Conservation (phyloP, 1,140 invertebrate genomes). For the Lepidurus apus region DNA sequence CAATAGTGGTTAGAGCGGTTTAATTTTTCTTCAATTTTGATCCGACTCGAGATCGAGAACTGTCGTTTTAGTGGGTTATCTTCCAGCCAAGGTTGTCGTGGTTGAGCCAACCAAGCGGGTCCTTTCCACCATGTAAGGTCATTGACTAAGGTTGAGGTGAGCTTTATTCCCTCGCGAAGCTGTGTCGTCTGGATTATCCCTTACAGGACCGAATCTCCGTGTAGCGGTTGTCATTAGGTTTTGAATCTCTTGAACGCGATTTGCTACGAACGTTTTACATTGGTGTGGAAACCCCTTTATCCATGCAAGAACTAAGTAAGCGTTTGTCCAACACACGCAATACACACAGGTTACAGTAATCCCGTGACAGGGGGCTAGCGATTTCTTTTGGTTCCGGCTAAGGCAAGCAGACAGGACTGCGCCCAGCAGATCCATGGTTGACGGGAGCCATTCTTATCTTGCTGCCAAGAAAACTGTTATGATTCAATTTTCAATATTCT, state of each 20-base stretch:
- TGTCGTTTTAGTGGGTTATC: no score
- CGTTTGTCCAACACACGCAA: conserved; percentile 43
- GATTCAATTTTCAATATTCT: no score
- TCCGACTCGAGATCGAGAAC: no score
- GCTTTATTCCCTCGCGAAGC: conserved; percentile 37
- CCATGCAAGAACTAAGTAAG: conserved; percentile 43
- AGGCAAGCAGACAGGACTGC: conserved; percentile 29
- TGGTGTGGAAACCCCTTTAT: conserved; percentile 39
- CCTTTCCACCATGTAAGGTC: conserved; percentile 28
- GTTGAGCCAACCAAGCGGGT: conserved; percentile 29
- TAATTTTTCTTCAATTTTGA: no score
- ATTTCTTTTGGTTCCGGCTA: conserved; percentile 6
- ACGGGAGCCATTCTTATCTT: background rate
- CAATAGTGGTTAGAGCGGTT: no score
- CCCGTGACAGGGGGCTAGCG: background rate
- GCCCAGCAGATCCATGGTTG: conserved; percentile 8
- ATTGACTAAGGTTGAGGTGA: background rate
- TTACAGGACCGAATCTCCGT: conserved; percentile 38
- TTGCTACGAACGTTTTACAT: conserved; percentile 46
- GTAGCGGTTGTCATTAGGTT: background rate
- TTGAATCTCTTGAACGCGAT: conserved; percentile 44
- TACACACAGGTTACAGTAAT: conserved; percentile 29
- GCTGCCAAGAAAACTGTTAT: background rate
- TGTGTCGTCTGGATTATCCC: conserved; percentile 40
- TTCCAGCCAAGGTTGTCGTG: background rate